Evolutionary conservation across 1,140 invertebrate genomes (phyloP).

Genomic region (Drosophila kurseongensis): DNA sequence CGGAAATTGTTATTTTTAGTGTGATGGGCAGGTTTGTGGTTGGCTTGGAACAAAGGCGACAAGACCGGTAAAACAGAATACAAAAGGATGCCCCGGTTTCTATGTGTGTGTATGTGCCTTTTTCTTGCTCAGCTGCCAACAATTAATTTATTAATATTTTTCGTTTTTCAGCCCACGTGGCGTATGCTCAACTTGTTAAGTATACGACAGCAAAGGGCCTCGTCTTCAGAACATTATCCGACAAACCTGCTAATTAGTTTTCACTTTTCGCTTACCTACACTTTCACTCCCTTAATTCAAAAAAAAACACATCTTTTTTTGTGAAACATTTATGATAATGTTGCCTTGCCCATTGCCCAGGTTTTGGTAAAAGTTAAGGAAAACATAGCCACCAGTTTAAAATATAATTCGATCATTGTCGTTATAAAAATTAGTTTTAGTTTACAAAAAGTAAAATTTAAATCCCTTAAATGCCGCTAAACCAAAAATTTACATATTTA

Average conservation of each 20-base stretch:
- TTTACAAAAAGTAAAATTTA: neutral
- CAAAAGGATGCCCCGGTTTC: conserved; percentile 37
- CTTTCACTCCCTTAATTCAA: conserved; percentile 24
- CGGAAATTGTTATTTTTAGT: conserved; percentile 84
- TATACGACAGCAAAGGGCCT: conserved; percentile 26
- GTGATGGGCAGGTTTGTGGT: conserved; percentile 59
- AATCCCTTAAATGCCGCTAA: neutral
- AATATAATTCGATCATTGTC: neutral
- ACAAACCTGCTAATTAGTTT: conserved; percentile 39
- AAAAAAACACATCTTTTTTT: neutral
- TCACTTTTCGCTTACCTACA: neutral
- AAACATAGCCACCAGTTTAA: too few species aligned
- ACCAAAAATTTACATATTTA: conserved; percentile 29
- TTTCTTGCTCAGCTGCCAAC: conserved; percentile 51
- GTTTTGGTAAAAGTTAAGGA: too few species aligned
- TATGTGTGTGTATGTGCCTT: conserved; percentile 19
- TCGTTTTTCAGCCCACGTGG: conserved; percentile 27
- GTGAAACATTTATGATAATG: conserved; percentile 3
- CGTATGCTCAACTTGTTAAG: conserved; percentile 45
- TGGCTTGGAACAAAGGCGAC: conserved; percentile 47
- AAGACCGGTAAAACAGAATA: conserved; percentile 16
- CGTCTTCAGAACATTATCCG: conserved; percentile 19
- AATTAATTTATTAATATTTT: conserved; percentile 77
- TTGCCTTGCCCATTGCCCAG: neutral
- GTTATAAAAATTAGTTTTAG: neutral